phyloP scores from a whole-genome alignment of 1,140 invertebrate species.

The Magallana gigas region DNA sequence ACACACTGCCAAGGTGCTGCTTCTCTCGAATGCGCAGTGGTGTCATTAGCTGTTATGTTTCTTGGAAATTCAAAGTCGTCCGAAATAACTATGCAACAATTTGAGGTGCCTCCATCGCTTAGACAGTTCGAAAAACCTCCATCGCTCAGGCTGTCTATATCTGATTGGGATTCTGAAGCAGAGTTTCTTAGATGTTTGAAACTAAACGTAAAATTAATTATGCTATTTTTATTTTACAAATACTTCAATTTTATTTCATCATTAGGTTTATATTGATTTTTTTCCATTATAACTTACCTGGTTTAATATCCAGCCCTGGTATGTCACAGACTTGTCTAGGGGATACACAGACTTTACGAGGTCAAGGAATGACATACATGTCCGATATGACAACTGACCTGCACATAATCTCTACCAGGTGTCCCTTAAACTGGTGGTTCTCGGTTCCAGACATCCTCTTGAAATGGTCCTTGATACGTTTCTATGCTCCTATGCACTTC shows the following conservation, averaged over 20 bases:
- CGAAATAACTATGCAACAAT: no score
- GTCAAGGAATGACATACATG: neutral
- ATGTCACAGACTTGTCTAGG: conserved; percentile 1
- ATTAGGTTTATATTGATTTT: no score
- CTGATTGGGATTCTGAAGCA: neutral
- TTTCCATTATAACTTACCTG: no score
- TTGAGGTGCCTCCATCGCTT: no score
- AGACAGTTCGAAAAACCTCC: no score
- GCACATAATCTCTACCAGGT: conserved; percentile 42
- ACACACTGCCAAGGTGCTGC: no score
- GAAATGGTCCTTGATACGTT: conserved; percentile 45
- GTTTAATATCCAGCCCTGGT: neutral
- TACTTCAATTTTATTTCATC: neutral
- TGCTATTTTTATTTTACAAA: no score
- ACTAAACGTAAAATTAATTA: neutral
- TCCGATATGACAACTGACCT: neutral
- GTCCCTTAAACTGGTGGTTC: neutral
- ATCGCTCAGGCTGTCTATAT: no score
- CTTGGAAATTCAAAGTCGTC: no score
- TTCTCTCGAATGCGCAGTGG: no score
- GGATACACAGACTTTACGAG: neutral
- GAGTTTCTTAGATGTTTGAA: neutral
- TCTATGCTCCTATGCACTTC: conserved; percentile 37
- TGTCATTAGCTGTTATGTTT: no score
- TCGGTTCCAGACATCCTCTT: conserved; percentile 3